Base-by-base conservation (phyloP, 2,113 vertebrate genomes). In the Mormyrus lacerda region DNA sequence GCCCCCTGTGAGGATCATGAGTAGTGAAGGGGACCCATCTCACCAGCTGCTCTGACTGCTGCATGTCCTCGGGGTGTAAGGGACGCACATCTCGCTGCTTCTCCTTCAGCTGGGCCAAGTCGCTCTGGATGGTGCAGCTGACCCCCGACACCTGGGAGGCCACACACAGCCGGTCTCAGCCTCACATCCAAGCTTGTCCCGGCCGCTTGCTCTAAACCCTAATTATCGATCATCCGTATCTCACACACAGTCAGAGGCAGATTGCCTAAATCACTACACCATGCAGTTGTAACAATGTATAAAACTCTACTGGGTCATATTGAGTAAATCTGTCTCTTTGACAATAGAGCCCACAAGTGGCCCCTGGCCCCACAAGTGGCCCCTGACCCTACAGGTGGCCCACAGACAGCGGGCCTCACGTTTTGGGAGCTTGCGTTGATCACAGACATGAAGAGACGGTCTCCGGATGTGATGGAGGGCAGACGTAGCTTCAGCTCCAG, bases 1-100 rank as follows among this genome's bases (percentile, higher is more conserved):
- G 15, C 17, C 31, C 73, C 17, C 17, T 19, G 35, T 79, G 15
- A 42, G 42, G 35, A n/a, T 45, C 6, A 50, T 10, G 45, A 4
- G 50, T 13, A 0, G 1, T 55, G 17, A 55, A 35, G 6, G 4
- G 31, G 87, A 42, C 4, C 17, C 44, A 3, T 47, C 96, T 94
- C 93, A 98, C 98, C 97, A 99, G 92, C 69, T 94, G 92, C 90
- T 95, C 95, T 6, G 93, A 93, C 13, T 95, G 95, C 90, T 93
- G 92, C 88, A 99, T 96, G 89, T 98, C 96, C 69, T 96, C 96
- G 0, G 96, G 96, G 76, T 97, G 96, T 76, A 97, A 91, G 0
- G 94, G 94, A 6, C 94, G 87, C 1, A 94, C 94, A 0, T 96
- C 95, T 88, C 91, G 93, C 90, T 95, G 95, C 69, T 91, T 89